phyloP scores from a whole-genome alignment of 2,888 invertebrate genomes.

The Cataglyphis altisquamis region DNA sequence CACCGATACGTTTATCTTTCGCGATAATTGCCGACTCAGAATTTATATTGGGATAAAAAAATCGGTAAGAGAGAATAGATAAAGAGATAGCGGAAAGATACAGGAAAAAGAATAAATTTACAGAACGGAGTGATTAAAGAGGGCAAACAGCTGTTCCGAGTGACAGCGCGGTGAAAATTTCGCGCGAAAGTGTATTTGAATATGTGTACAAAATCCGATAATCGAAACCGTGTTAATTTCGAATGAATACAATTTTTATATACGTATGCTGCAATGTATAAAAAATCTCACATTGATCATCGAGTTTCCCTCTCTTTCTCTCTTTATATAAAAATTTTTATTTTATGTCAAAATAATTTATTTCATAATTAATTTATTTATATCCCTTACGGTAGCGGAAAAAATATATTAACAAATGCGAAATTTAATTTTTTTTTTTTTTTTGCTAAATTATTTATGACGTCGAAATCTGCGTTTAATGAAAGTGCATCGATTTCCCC shows the following conservation, averaged over 20 bases:
- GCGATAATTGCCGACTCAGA: not conserved
- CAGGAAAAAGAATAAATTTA: not conserved
- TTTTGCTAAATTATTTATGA: not conserved
- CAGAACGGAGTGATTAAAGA: not conserved
- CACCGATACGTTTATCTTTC: not conserved
- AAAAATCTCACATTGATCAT: not conserved
- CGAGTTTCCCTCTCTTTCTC: not conserved
- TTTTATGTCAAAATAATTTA: too few species aligned
- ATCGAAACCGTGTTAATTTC: not conserved
- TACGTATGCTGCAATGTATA: not conserved
- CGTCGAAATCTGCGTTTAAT: not conserved
- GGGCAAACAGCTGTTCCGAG: not conserved
- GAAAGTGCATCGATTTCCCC: not conserved
- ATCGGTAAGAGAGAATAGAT: not conserved
- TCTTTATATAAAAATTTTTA: not conserved
- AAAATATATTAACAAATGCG: not conserved
- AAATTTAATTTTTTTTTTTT: not conserved
- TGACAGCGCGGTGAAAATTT: not conserved
- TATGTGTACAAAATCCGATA: not conserved
- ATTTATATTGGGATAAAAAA: slow-evolving; percentile 19
- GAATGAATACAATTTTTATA: not conserved
- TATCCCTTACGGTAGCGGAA: too few species aligned
- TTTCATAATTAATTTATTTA: too few species aligned
- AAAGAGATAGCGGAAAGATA: slow-evolving; percentile 27
- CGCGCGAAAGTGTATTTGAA: not conserved